Percentiles rank a stretch among this genome's conserved stretches.
phyloP scores from a whole-genome alignment of 2,888 invertebrate genomes.

The Mythimna loreyi region DNA sequence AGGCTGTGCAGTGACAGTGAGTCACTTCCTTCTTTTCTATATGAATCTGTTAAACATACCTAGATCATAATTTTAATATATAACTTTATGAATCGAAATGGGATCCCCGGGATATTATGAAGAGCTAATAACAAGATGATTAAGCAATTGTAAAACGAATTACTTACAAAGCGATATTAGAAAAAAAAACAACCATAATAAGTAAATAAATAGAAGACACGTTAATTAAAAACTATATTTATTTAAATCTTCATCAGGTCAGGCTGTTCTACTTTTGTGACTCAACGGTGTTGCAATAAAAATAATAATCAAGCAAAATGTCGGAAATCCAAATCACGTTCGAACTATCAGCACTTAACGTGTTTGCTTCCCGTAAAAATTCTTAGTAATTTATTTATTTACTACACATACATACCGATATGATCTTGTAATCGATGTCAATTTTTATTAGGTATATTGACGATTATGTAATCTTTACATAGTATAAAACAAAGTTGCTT shows the following conservation, averaged over 20 bases:
- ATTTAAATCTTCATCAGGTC: not conserved
- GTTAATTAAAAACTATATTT: not conserved
- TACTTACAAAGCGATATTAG: too few relatives aligned
- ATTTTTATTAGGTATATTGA: not conserved
- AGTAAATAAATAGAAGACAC: not conserved
- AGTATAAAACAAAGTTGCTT: too few relatives aligned
- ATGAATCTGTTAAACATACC: too few relatives aligned
- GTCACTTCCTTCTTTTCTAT: too few relatives aligned
- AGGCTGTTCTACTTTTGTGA: not conserved
- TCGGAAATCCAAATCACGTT: not conserved
- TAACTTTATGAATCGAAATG: too few relatives aligned
- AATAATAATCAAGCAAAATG: slow-evolving; percentile 1
- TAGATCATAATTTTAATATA: too few relatives aligned
- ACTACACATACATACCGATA: not conserved
- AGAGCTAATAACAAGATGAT: too few relatives aligned
- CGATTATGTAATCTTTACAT: not conserved
- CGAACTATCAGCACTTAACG: not conserved
- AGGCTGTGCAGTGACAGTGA: too few relatives aligned
- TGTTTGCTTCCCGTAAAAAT: not conserved
- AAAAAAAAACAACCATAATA: not conserved
- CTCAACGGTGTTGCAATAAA: not conserved
- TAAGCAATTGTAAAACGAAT: not conserved
- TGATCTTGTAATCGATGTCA: not conserved
- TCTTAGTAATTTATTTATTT: not conserved
- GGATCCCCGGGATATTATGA: too few relatives aligned